Evolutionary conservation across 2,888 invertebrate genomes (phyloP).

Genomic region (Drosophila subquinaria): DNA sequence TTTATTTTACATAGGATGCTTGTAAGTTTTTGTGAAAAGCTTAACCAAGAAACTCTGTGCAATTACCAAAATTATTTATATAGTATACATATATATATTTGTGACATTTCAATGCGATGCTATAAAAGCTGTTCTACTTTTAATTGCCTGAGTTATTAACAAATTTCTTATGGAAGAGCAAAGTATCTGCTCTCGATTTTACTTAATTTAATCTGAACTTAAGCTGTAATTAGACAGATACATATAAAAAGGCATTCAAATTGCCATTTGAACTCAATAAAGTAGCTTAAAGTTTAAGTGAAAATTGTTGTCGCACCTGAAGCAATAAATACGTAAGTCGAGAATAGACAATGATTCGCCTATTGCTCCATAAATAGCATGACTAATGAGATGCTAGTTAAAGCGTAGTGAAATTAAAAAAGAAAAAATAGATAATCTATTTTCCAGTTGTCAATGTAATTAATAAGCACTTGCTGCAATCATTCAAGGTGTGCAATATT

Average conservation of each 20-base stretch:
- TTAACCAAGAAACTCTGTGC: not conserved
- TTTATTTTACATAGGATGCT: not conserved
- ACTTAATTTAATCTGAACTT: not conserved
- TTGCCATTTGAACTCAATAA: slow-evolving; percentile 4
- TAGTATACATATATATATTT: not conserved
- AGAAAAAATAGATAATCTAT: not conserved
- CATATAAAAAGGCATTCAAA: not conserved
- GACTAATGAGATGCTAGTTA: not conserved
- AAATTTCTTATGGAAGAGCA: not conserved
- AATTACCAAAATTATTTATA: not conserved
- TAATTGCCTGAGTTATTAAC: not conserved
- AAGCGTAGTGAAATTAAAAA: not conserved
- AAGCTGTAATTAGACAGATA: not conserved
- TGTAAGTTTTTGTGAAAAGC: not conserved
- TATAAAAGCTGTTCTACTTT: not conserved
- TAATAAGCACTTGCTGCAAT: not conserved
- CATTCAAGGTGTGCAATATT: slow-evolving; percentile 2
- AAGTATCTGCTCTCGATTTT: not conserved
- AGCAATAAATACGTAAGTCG: not conserved
- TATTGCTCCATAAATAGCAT: not conserved
- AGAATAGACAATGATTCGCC: not conserved
- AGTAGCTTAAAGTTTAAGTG: not conserved
- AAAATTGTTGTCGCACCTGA: not conserved
- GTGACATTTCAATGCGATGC: not conserved
- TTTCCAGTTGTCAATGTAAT: not conserved